Evolutionary conservation across 1,140 invertebrate genomes (phyloP).

Genomic region (Acyrthosiphon pisum): DNA sequence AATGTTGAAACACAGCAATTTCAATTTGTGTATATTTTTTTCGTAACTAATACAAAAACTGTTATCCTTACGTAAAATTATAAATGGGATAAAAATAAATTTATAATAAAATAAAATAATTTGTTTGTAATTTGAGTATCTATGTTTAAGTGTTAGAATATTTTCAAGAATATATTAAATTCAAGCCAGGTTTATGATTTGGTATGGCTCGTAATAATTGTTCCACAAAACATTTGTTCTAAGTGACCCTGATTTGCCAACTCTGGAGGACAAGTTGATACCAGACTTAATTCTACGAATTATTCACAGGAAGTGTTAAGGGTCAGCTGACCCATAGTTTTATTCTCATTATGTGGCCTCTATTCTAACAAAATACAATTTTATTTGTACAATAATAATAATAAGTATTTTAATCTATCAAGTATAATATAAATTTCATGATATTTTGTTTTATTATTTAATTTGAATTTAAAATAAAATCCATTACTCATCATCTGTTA

Average conservation of each 20-base stretch:
- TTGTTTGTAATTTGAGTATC: constrained; percentile 6
- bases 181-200: constrained; percentile 96
- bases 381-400: no score
- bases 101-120: constrained; percentile 39
- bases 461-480: background rate
- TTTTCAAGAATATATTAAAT: background rate
- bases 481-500: background rate
- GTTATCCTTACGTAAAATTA: background rate
- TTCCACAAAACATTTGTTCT: no score
- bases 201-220: no score
- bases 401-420: constrained; percentile 1
- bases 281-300: no score
- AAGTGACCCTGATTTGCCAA: constrained; percentile 96
- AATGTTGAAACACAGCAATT: constrained; percentile 59
- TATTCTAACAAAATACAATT: no score
- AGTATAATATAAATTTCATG: background rate
- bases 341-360: no score
- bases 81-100: constrained; percentile 18
- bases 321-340: no score
- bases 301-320: no score
- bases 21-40: background rate
- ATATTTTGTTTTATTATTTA: background rate
- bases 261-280: constrained; percentile 95
- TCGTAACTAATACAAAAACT: background rate
- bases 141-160: background rate